Evolutionary conservation across 2,797 vertebrate species (phyloP).

Genomic region (Thaleichthys pacificus): DNA sequence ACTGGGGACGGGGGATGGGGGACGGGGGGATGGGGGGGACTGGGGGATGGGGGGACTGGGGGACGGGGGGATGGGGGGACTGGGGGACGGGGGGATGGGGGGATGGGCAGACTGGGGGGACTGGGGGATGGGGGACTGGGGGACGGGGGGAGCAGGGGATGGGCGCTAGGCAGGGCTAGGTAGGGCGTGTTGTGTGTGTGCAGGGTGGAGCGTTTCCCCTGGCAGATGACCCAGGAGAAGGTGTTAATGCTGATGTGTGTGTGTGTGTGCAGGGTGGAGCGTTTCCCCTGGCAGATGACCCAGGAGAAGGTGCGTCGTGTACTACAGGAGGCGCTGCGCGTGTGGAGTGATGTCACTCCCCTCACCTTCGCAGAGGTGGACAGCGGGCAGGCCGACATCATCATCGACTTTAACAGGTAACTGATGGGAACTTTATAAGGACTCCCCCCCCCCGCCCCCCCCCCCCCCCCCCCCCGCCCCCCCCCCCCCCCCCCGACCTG

Average conservation of each 20-base stretch:
- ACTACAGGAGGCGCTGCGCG: slow-evolving; percentile 82
- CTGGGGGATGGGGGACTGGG: slow-evolving; percentile 52
- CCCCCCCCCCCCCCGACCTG: background rate
- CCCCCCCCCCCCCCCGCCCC: no score
- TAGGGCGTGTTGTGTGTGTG: slow-evolving; percentile 66
- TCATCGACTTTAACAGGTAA: slow-evolving; percentile 91
- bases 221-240: no score
- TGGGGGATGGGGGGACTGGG: slow-evolving; percentile 51
- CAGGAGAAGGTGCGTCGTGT: slow-evolving; percentile 81
- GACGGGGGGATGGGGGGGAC: slow-evolving; percentile 33
- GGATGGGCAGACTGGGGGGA: slow-evolving; percentile 45
- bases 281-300: slow-evolving; percentile 87
- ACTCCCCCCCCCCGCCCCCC: background rate
- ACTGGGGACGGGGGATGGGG: no score
- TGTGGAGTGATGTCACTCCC: slow-evolving; percentile 91
- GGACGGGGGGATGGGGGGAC: slow-evolving; percentile 28
- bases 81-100: slow-evolving; percentile 34
- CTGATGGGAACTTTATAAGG: background rate
- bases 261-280: slow-evolving; percentile 76
- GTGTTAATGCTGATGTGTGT: slow-evolving; percentile 12
- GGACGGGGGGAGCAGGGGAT: no score
- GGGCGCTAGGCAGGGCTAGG: slow-evolving; percentile 1
- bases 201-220: no score
- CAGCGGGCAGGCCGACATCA: slow-evolving; percentile 84
- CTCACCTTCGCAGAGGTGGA: slow-evolving; percentile 89